Conservation (phyloP, 2,888 invertebrate genomes). For the Eilema griseolum region DNA sequence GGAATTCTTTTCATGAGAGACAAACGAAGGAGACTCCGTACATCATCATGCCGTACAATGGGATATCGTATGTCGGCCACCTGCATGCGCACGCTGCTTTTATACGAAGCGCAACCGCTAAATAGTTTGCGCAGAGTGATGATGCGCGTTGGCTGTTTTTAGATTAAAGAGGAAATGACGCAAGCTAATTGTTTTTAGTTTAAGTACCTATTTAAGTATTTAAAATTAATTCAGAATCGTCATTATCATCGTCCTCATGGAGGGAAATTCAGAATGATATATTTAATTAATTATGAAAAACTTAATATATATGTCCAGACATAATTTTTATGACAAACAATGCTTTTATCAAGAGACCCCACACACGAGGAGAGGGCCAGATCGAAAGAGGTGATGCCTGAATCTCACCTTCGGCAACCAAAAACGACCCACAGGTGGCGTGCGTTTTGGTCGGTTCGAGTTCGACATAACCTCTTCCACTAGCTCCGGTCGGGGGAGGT, state of each 20-base stretch:
- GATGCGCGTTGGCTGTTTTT: conserved; percentile 31
- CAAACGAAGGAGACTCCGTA: conserved; percentile 76
- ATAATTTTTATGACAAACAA: too few species aligned
- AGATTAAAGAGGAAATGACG: not conserved
- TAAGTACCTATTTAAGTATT: not conserved
- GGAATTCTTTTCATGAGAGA: conserved; percentile 83
- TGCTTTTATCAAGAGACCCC: not conserved
- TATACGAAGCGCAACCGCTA: conserved; percentile 52
- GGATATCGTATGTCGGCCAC: conserved; percentile 85
- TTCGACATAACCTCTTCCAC: too few species aligned
- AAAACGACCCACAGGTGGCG: too few species aligned
- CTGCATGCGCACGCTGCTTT: conserved; percentile 79
- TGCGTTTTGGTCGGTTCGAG: too few species aligned
- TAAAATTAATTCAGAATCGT: not conserved
- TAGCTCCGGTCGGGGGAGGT: too few species aligned
- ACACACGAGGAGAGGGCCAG: too few species aligned
- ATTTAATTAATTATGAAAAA: not conserved
- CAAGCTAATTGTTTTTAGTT: not conserved
- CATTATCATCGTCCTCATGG: too few species aligned
- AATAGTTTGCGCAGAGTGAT: conserved; percentile 33
- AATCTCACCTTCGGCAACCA: too few species aligned
- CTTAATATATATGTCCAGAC: too few species aligned
- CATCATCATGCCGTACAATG: conserved; percentile 72
- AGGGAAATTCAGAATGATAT: not conserved
- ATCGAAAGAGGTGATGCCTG: too few species aligned